Conservation (phyloP, 2,888 invertebrate species). For the Criorhina ranunculi region DNA sequence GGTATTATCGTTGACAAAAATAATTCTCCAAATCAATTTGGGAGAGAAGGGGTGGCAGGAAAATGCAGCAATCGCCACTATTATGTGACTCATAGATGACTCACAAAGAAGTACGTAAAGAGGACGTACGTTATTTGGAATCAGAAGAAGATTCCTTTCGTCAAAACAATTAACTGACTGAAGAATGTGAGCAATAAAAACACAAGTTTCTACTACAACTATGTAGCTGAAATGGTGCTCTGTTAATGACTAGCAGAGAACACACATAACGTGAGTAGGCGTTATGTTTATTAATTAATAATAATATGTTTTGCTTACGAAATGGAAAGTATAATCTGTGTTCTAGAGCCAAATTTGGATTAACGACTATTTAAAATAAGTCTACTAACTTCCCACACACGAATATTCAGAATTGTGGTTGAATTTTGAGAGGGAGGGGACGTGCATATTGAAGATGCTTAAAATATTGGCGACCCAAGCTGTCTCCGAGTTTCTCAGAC, state of each 20-base stretch:
- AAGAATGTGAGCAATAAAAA: too few relatives aligned
- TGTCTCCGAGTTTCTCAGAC: too few relatives aligned
- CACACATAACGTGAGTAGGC: constrained; percentile 4
- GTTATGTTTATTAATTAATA: constrained; percentile 16
- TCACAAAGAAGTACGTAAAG: not conserved
- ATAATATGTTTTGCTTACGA: not conserved
- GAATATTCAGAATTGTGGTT: too few relatives aligned
- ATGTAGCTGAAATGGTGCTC: not conserved
- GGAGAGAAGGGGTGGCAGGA: not conserved
- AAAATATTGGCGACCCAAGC: too few relatives aligned
- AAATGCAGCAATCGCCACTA: constrained; percentile 8
- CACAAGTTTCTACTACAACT: not conserved
- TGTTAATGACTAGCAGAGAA: not conserved
- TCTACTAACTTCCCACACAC: not conserved
- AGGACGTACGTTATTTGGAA: not conserved
- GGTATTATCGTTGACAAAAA: constrained; percentile 13
- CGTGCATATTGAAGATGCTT: too few relatives aligned
- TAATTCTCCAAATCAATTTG: not conserved
- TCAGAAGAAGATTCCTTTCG: not conserved
- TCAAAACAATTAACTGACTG: not conserved
- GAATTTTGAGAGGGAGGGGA: too few relatives aligned
- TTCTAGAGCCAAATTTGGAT: not conserved
- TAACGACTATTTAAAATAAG: not conserved
- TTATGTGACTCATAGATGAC: constrained; percentile 19
- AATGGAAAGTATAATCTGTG: not conserved